Percentiles rank a stretch among this genome's conserved stretches.
These are phyloP conservation scores for Albula goreensis DNA, from an alignment of 2,113 vertebrate species.

Conservation along the genomic window DNA sequence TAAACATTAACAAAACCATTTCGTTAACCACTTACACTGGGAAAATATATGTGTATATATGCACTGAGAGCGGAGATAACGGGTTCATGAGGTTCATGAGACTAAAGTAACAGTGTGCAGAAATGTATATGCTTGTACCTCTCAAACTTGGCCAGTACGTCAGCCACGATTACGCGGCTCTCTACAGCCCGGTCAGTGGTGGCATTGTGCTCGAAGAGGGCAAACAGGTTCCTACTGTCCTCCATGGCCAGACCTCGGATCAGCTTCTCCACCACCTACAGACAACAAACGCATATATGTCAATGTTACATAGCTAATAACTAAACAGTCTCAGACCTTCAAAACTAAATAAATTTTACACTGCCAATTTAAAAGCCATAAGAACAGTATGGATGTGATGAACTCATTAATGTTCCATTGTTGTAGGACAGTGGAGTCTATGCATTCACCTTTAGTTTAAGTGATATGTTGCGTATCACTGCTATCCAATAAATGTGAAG, in stretches of 20 bases:
- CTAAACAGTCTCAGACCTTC: not conserved
- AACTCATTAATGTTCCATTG: not conserved
- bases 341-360: not conserved
- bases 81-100: not conserved
- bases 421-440: not conserved
- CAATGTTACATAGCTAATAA: not conserved
- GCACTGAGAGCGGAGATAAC: not conserved
- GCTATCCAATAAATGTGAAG: too few species aligned
- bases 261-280: conserved; percentile 95
- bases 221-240: conserved; percentile 97
- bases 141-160: conserved; percentile 94
- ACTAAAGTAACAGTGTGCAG: not conserved
- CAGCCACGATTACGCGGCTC: conserved; percentile 92
- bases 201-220: conserved; percentile 91
- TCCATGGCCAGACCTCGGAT: conserved; percentile 97
- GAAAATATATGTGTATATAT: not conserved
- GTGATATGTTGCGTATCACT: too few species aligned
- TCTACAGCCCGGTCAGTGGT: conserved; percentile 88
- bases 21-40: not conserved
- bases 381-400: not conserved
- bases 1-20: too few species aligned
- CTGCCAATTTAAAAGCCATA: not conserved
- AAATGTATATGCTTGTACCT: conserved; percentile 65
- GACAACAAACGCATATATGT: not conserved
- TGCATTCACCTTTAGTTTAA: not conserved